Percentiles rank a stretch among this genome's conserved stretches.
Evolutionary conservation across 2,797 vertebrate species (phyloP).

Genomic region (Morelia viridis): DNA sequence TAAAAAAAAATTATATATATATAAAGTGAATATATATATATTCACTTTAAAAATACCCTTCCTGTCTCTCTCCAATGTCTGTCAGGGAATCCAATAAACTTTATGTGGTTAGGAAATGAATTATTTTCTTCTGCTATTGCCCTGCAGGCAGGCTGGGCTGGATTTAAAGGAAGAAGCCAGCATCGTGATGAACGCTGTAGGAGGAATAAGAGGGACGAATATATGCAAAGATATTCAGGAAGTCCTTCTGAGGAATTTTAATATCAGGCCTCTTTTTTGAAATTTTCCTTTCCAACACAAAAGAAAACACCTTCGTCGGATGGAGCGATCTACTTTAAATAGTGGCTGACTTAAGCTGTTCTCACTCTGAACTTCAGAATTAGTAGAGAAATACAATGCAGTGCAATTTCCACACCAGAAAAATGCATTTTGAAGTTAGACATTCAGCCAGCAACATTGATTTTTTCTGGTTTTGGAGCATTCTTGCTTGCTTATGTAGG

Average conservation of each 20-base stretch:
- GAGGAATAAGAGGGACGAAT: not conserved
- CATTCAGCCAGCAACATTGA: not conserved
- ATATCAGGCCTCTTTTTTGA: not conserved
- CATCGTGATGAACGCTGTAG: not conserved
- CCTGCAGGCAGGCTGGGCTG: not conserved
- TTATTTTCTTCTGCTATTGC: not conserved
- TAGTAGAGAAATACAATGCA: not conserved
- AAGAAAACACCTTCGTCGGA: too few relatives aligned
- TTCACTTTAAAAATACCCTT: too few relatives aligned
- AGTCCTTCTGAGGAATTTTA: not conserved
- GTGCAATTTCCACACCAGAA: not conserved
- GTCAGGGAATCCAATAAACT: not conserved
- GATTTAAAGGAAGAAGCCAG: not conserved
- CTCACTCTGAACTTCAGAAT: not conserved
- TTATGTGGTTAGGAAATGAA: not conserved
- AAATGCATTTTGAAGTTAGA: not conserved
- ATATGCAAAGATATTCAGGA: not conserved
- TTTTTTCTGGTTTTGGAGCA: too few relatives aligned
- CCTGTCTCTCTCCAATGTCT: not conserved
- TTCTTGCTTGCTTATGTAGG: not conserved
- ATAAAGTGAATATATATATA: too few relatives aligned
- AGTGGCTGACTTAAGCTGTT: not conserved
- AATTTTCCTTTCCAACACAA: too few relatives aligned
- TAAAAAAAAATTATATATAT: too few relatives aligned
- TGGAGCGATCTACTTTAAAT: not conserved